phyloP scores from a whole-genome alignment of 2,888 invertebrate species.

The Dryococelus australis region DNA sequence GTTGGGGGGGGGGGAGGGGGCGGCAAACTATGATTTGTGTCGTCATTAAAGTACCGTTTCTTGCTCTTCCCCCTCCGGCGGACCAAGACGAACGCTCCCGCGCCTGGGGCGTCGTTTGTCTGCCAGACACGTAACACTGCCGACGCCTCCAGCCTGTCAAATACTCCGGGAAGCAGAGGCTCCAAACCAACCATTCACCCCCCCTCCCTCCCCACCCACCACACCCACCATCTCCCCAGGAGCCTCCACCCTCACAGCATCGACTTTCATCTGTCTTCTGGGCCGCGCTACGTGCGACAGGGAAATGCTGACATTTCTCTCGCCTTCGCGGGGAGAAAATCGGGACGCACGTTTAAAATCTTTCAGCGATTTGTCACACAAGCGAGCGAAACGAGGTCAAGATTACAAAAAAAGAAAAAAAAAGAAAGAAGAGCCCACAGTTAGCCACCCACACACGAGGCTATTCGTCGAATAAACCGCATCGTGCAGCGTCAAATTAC shows the following conservation, averaged over 20 bases:
- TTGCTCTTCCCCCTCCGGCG: neutral
- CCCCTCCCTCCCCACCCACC: neutral
- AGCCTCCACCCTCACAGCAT: neutral
- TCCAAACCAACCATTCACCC: neutral
- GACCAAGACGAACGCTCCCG: neutral
- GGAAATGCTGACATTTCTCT: conserved; percentile 3
- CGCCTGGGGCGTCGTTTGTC: neutral
- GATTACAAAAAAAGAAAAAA: neutral
- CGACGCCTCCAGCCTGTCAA: neutral
- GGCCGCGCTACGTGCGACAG: neutral
- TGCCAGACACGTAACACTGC: conserved; percentile 4
- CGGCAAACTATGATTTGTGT: conserved; percentile 3
- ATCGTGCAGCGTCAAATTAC: neutral
- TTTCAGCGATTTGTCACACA: conserved; percentile 16
- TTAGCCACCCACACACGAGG: neutral
- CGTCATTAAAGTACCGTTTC: conserved; percentile 10
- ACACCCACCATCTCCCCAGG: no score
- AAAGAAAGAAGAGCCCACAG: neutral
- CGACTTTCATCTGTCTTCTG: conserved; percentile 6
- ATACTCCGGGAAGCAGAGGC: neutral
- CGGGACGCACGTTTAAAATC: neutral
- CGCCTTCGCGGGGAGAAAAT: neutral
- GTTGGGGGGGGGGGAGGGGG: neutral
- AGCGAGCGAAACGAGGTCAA: neutral
- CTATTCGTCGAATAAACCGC: neutral